phyloP scores from a whole-genome alignment of 2,113 vertebrate genomes.

The Riparia riparia region DNA sequence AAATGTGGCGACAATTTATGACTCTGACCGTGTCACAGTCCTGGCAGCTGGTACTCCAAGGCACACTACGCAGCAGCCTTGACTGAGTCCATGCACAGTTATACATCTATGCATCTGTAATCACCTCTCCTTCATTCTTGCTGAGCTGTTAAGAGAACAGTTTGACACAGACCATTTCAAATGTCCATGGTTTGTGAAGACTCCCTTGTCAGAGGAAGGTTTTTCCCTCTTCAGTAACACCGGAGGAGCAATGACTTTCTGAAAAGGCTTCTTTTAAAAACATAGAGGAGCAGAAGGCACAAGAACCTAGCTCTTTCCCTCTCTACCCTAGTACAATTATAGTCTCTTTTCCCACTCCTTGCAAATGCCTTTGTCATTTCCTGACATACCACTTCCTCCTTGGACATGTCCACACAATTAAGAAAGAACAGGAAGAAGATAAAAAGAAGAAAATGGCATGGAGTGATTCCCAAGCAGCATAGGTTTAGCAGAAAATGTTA shows the following conservation, averaged over 20 bases:
- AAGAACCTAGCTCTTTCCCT: neutral
- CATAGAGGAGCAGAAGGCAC: neutral
- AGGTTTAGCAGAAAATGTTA: neutral
- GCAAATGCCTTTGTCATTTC: neutral
- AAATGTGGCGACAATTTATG: neutral
- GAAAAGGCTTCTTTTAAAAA: neutral
- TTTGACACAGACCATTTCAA: neutral
- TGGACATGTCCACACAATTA: neutral
- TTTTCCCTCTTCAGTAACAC: neutral
- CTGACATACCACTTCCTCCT: neutral
- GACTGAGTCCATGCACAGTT: neutral
- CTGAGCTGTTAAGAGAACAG: neutral
- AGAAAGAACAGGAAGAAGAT: neutral
- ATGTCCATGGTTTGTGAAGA: neutral
- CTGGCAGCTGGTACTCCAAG: neutral
- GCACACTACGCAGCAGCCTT: accelerated
- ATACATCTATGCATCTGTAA: neutral
- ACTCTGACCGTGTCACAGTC: neutral
- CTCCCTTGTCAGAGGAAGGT: neutral
- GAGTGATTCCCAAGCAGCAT: neutral
- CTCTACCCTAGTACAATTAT: neutral
- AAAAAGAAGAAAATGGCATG: neutral
- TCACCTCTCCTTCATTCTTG: neutral
- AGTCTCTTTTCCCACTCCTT: neutral
- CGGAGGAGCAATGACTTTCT: neutral